Evolutionary conservation across 2,113 vertebrate genomes (phyloP).

Genomic region (Oreotrochilus melanogaster): DNA sequence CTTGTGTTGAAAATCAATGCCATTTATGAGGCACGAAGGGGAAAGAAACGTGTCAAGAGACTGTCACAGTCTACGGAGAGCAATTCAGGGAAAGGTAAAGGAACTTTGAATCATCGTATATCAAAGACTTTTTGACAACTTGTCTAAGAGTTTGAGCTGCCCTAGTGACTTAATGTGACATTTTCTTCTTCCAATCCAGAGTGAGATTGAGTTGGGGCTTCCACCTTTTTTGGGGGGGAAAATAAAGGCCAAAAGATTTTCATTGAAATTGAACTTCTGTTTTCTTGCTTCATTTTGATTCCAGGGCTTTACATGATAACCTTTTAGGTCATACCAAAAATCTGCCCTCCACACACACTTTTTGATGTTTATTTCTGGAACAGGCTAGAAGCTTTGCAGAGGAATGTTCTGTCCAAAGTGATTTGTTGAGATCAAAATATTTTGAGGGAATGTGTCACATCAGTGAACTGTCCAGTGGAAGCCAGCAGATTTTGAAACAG

Average conservation of each 20-base stretch:
- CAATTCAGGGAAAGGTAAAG: conserved; percentile 92
- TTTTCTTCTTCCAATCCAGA: not conserved
- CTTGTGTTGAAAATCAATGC: conserved; percentile 94
- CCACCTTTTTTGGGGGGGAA: not conserved
- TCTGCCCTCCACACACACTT: not conserved
- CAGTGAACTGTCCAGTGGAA: conserved; percentile 1
- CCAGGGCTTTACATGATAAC: conserved; percentile 12
- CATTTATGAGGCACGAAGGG: conserved; percentile 92
- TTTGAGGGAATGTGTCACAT: not conserved
- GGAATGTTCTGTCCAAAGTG: conserved; percentile 36
- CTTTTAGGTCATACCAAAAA: not conserved
- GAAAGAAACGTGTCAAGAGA: conserved; percentile 94
- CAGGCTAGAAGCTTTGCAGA: not conserved
- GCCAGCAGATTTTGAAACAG: not conserved
- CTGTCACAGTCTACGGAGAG: conserved; percentile 92
- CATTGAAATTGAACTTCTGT: not conserved
- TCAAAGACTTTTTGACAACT: not conserved
- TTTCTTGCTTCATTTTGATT: conserved; percentile 12
- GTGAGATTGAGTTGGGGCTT: not conserved
- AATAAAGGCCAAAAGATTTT: not conserved
- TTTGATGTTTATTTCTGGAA: conserved; percentile 58
- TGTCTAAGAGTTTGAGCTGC: not conserved
- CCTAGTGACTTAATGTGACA: not conserved
- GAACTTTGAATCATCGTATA: not conserved
- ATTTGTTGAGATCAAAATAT: conserved; percentile 51